phyloP scores from a whole-genome alignment of 1,140 invertebrate species.

The Carposina sasakii region DNA sequence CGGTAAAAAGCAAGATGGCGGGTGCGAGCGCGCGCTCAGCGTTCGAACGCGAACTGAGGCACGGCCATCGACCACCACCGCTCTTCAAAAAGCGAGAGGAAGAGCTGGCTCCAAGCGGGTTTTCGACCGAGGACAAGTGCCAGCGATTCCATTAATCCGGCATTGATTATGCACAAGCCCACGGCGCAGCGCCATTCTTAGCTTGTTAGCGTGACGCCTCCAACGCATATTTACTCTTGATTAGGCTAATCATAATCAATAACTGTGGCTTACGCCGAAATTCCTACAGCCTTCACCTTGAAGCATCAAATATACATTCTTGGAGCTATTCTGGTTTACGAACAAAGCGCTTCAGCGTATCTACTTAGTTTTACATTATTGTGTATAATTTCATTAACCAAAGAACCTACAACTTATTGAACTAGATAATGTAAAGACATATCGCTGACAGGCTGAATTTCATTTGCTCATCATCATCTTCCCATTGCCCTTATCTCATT shows the following conservation, averaged over 20 bases:
- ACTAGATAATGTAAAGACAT: no score
- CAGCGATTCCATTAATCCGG: conserved; percentile 44
- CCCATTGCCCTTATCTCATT: no score
- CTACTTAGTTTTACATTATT: no score
- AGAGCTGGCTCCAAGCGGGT: conserved; percentile 55
- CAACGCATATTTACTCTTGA: conserved; percentile 13
- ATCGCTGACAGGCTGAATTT: no score
- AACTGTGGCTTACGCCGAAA: conserved; percentile 1
- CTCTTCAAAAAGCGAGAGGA: conserved; percentile 65
- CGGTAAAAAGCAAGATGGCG: conserved; percentile 49
- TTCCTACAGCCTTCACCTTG: conserved; percentile 28
- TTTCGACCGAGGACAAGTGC: conserved; percentile 59
- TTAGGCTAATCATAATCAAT: conserved; percentile 11
- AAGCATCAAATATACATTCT: no score
- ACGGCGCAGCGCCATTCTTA: conserved; percentile 17
- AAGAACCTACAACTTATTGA: no score
- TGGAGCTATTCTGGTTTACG: no score
- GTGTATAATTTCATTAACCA: no score
- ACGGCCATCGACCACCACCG: conserved; percentile 53
- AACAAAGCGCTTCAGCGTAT: no score
- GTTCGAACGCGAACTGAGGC: conserved; percentile 54
- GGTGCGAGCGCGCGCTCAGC: conserved; percentile 53
- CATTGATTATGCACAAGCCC: conserved; percentile 24
- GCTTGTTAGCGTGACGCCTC: conserved; percentile 8
- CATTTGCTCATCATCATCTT: no score